These are phyloP conservation scores for Tychaedon coryphoeus DNA, from an alignment of 2,113 vertebrate genomes.

Conservation along the genomic window DNA sequence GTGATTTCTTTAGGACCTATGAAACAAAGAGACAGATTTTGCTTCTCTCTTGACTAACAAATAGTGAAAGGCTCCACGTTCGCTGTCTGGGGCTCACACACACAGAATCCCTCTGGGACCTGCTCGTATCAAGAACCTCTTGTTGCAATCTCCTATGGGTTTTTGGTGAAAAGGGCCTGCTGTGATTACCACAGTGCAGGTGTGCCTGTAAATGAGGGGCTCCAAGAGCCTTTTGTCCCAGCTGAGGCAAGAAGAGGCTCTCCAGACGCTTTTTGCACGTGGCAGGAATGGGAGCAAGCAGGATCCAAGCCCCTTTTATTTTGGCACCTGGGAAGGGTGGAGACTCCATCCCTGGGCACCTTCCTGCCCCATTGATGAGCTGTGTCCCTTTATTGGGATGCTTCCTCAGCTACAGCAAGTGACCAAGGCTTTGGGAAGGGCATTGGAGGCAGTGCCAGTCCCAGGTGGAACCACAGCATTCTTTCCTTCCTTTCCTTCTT, in stretches of 20 bases:
- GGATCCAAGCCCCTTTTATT: not conserved
- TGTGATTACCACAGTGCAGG: not conserved
- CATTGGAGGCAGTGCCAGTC: rapidly evolving
- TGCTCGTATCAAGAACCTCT: not conserved
- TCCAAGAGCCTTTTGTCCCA: not conserved
- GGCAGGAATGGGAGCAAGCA: not conserved
- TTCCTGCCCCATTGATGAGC: not conserved
- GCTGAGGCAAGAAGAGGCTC: not conserved
- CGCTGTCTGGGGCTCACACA: not conserved
- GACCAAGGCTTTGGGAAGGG: rapidly evolving
- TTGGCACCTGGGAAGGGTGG: not conserved
- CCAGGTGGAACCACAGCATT: too few relatives aligned
- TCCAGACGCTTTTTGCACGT: rapidly evolving
- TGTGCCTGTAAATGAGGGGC: rapidly evolving
- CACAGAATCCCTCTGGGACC: not conserved
- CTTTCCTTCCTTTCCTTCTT: too few relatives aligned
- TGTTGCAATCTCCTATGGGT: rapidly evolving
- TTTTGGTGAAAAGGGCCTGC: not conserved
- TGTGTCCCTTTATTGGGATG: not conserved
- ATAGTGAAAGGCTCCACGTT: not conserved
- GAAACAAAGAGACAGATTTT: not conserved
- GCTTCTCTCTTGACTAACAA: not conserved
- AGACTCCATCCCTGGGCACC: not conserved
- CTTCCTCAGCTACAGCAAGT: rapidly evolving
- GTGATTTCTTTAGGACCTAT: not conserved